phyloP scores from a whole-genome alignment of 2,797 vertebrate species.

The Eulemur mongoz region DNA sequence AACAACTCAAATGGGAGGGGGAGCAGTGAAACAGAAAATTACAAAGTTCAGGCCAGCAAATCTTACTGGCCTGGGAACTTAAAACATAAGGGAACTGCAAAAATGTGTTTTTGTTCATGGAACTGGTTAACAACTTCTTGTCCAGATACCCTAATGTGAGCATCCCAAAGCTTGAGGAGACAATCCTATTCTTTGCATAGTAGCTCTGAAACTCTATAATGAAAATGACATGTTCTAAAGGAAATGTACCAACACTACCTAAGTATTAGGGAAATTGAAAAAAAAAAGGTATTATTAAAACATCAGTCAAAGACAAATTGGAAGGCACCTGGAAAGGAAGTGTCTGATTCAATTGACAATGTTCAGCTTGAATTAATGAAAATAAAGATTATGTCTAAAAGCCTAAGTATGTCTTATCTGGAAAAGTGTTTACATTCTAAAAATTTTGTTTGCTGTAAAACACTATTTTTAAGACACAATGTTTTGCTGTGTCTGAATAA shows the following conservation, averaged over 20 bases:
- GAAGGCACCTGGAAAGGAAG: slow-evolving; percentile 50
- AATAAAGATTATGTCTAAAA: slow-evolving; percentile 55
- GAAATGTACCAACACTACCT: slow-evolving; percentile 21
- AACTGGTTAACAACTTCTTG: background rate
- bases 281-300: slow-evolving; percentile 57
- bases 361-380: slow-evolving; percentile 55
- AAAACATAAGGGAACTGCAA: background rate
- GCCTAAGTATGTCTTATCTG: background rate
- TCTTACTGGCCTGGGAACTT: background rate
- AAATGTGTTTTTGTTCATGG: background rate
- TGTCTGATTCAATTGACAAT: slow-evolving; percentile 48
- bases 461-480: background rate
- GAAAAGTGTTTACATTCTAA: slow-evolving; percentile 28
- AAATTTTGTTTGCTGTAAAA: slow-evolving; percentile 32
- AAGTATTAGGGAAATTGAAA: slow-evolving; percentile 31
- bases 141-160: background rate
- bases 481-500: background rate
- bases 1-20: background rate
- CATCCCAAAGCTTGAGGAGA: background rate
- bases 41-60: background rate
- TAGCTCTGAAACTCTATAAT: background rate
- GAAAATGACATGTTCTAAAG: slow-evolving; percentile 23
- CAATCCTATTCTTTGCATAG: background rate
- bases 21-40: background rate
- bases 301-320: slow-evolving; percentile 63